phyloP scores from a whole-genome alignment of 2,888 invertebrate species.

The Ametastegia equiseti region DNA sequence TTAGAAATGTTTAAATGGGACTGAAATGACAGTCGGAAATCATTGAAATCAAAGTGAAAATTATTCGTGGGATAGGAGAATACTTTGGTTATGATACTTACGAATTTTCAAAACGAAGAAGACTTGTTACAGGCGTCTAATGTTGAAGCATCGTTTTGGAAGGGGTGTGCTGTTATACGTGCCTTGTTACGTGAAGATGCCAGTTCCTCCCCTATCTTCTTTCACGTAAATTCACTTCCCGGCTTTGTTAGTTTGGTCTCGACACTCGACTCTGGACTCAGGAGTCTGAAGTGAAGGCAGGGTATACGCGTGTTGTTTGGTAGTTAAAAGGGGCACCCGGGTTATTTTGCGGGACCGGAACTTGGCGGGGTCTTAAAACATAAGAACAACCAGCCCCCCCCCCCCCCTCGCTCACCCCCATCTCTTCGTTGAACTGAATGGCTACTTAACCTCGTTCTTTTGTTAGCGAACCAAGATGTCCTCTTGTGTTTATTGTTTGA shows the following conservation, averaged over 20 bases:
- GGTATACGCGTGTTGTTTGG: constrained; percentile 41
- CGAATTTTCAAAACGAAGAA: background rate
- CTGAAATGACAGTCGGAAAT: no score
- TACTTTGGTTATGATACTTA: no score
- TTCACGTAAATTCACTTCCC: constrained; percentile 15
- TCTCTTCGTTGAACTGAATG: constrained; percentile 61
- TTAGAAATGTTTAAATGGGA: no score
- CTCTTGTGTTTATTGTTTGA: constrained; percentile 39
- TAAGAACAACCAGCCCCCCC: constrained; percentile 5
- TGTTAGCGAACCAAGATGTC: constrained; percentile 50
- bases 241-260: constrained; percentile 26
- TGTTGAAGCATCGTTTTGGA: background rate
- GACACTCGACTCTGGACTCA: constrained; percentile 26
- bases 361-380: constrained; percentile 25
- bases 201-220: constrained; percentile 4
- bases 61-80: no score
- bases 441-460: constrained; percentile 64
- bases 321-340: constrained; percentile 28
- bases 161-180: background rate
- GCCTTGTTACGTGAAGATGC: constrained; percentile 13
- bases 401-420: no score
- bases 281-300: constrained; percentile 6
- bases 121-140: background rate
- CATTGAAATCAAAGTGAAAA: no score
- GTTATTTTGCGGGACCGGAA: constrained; percentile 35